Percentiles rank a stretch among this genome's conserved stretches.
phyloP scores from a whole-genome alignment of 2,113 vertebrate genomes.

The Perca flavescens region DNA sequence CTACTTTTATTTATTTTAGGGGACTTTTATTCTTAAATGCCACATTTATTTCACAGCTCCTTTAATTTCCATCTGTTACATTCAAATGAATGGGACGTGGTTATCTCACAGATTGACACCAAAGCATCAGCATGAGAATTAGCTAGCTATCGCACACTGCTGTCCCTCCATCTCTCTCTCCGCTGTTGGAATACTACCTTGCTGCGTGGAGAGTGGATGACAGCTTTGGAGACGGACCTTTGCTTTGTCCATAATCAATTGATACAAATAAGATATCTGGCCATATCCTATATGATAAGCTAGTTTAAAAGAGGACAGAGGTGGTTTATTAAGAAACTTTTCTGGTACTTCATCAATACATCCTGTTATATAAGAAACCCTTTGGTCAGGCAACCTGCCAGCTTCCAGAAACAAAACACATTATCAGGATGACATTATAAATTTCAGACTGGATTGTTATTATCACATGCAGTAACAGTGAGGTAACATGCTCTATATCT shows the following conservation, averaged over 20 bases:
- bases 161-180: no score
- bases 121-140: no score
- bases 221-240: background rate
- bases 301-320: background rate
- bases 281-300: no score
- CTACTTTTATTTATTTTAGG: no score
- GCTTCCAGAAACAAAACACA: background rate
- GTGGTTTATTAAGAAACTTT: background rate
- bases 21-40: no score
- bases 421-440: constrained; percentile 7
- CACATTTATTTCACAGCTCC: background rate
- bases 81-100: background rate
- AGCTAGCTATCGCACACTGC: no score
- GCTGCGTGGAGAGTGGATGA: no score
- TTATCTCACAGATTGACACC: background rate
- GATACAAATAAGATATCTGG: background rate
- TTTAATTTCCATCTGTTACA: background rate
- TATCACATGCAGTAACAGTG: background rate
- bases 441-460: background rate
- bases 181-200: no score
- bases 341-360: no score
- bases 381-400: background rate
- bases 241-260: background rate
- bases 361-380: background rate
- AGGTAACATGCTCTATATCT: background rate